These are phyloP conservation scores for Eidolon dupreanum DNA, from an alignment of 2,797 vertebrate species.

Conservation along the genomic window DNA sequence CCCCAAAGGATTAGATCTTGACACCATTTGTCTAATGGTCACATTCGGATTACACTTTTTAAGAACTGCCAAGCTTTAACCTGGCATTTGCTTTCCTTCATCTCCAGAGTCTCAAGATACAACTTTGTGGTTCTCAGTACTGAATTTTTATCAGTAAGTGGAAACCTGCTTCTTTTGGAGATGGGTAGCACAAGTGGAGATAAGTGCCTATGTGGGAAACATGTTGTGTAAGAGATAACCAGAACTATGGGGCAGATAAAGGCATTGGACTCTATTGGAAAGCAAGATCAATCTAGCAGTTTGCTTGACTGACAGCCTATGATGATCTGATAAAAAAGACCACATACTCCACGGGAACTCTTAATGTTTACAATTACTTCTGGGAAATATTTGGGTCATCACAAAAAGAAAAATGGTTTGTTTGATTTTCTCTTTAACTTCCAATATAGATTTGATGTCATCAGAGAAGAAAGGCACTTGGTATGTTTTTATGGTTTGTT, in stretches of 20 bases:
- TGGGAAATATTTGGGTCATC: background rate
- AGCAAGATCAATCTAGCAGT: slow-evolving; percentile 8
- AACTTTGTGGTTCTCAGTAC: background rate
- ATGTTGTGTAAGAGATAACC: slow-evolving; percentile 50
- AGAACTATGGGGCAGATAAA: slow-evolving; percentile 41
- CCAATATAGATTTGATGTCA: background rate
- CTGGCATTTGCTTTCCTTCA: background rate
- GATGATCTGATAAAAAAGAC: background rate
- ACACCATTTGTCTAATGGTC: background rate
- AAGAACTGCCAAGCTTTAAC: background rate
- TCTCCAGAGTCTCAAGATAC: slow-evolving; percentile 15
- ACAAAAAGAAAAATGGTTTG: background rate
- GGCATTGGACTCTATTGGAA: slow-evolving; percentile 5
- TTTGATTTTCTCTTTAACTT: background rate
- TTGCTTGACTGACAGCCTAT: slow-evolving; percentile 33
- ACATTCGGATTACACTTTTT: background rate
- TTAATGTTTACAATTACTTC: background rate
- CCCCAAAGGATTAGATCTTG: background rate
- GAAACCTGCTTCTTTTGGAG: slow-evolving; percentile 50
- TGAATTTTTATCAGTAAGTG: slow-evolving; percentile 36
- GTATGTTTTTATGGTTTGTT: background rate
- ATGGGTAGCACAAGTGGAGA: background rate
- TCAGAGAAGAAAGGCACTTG: background rate
- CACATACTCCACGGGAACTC: background rate
- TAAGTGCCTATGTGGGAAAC: slow-evolving; percentile 47